Conservation (phyloP, 2,888 invertebrate species). For the Eristalinus aeneus region DNA sequence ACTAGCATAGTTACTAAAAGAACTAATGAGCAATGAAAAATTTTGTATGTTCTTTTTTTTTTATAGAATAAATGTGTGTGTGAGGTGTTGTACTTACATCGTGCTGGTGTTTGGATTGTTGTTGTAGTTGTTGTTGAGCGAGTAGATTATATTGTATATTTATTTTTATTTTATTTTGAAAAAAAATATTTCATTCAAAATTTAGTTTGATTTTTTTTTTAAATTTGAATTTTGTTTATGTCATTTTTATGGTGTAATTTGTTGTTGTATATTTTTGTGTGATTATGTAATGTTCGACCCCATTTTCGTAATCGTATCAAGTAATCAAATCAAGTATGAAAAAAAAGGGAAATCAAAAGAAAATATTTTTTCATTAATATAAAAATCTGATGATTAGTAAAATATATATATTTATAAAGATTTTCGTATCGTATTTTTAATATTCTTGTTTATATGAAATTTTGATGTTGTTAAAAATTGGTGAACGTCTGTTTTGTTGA, state of each 20-base stretch:
- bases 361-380: slow-evolving; percentile 78
- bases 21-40: slow-evolving; percentile 60
- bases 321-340: slow-evolving; percentile 80
- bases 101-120: slow-evolving; percentile 78
- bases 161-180: slow-evolving; percentile 45
- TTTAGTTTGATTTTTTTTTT: slow-evolving; percentile 36
- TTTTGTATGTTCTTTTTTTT: slow-evolving; percentile 45
- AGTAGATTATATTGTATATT: slow-evolving; percentile 71
- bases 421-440: slow-evolving; percentile 14
- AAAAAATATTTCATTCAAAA: slow-evolving; percentile 65
- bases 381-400: slow-evolving; percentile 50
- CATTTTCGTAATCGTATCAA: slow-evolving; percentile 74
- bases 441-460: slow-evolving; percentile 29
- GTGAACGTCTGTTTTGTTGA: slow-evolving; percentile 13
- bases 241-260: slow-evolving; percentile 71
- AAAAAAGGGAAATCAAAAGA: slow-evolving; percentile 79
- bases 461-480: slow-evolving; percentile 30
- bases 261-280: slow-evolving; percentile 73
- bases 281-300: slow-evolving; percentile 73
- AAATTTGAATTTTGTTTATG: slow-evolving; percentile 46
- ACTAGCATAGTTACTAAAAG: slow-evolving; percentile 42
- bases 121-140: slow-evolving; percentile 77
- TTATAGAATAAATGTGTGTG: slow-evolving; percentile 73
- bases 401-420: slow-evolving; percentile 36
- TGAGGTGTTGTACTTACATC: slow-evolving; percentile 80